Base-by-base conservation (phyloP, 2,797 vertebrate genomes). In the Lithobates sylvaticus region DNA sequence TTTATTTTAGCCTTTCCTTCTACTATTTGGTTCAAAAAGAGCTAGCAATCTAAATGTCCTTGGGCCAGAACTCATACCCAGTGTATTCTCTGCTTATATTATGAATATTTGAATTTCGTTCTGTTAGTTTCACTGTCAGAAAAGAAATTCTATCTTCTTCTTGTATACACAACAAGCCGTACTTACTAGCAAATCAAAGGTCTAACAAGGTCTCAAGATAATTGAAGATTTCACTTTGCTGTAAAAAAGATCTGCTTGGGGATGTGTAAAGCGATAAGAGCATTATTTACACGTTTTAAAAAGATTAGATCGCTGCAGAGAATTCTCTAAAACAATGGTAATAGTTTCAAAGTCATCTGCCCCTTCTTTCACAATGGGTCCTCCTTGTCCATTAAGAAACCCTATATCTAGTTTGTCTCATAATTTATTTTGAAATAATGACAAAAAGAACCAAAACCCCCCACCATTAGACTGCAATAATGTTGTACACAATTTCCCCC, bases 391-490 rank as follows among this genome's bases (percentile, higher is more conserved):
- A 87, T 87, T 87, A 87, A 76, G 85, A 87, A 87, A 87, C 69
- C 76, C n/a, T 83, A 87, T 87, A 87, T 83, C 79, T 72, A 76
- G 75, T 18, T 27, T 72, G n/a, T 34, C 58, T 83, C 75, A n/a
- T 87, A 65, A 87, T 83, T 78, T 87, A 74, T 87, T 65, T 81
- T 83, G 68, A 73, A 73, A 78, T 87, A 87, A 87, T 83, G 85
- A 87, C 80, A 32, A 82, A 78, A 83, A 83, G 39, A 78, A 74
- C 65, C 58, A 69, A 78, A 81, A 86, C 44, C 44, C 50, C 47
- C 61, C 7, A 26, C 85, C 81, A 87, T 87, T 87, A 87, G 75
- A 78, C 58, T 36, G 61, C 85, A 72, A 87, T 87, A 65, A 73
- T 76, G 78, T 78, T 77, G 82, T 73, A 78, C 81, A 87, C 80